phyloP scores from a whole-genome alignment of 2,797 vertebrate species.

The Sandelia bainsii region DNA sequence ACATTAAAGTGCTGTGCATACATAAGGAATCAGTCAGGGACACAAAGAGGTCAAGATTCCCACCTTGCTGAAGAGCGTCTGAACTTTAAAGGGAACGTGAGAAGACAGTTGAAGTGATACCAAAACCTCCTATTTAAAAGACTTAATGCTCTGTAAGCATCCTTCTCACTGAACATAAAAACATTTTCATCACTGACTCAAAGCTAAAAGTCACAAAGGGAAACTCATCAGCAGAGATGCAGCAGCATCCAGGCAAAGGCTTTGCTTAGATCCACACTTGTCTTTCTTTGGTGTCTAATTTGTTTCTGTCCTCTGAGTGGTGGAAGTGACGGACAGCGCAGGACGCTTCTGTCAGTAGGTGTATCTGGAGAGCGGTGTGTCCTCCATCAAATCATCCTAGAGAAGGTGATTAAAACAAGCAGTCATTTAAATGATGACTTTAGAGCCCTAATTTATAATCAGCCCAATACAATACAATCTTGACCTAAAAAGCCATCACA shows the following conservation, averaged over 20 bases:
- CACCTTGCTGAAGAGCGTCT: constrained; percentile 36
- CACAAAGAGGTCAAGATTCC: constrained; percentile 25
- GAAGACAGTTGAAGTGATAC: constrained; percentile 24
- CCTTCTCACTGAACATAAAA: constrained; percentile 3
- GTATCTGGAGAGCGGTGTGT: constrained; percentile 90
- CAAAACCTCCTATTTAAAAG: constrained; percentile 27
- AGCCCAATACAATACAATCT: neutral
- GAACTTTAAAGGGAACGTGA: constrained; percentile 69
- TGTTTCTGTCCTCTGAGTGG: constrained; percentile 29
- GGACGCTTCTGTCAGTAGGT: constrained; percentile 80
- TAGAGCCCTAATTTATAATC: neutral
- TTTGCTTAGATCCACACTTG: constrained; percentile 28
- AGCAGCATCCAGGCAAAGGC: constrained; percentile 33
- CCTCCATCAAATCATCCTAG: constrained; percentile 93
- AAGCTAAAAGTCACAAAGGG: constrained; percentile 20
- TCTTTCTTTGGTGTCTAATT: constrained; percentile 37
- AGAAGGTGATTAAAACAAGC: constrained; percentile 13
- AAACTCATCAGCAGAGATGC: constrained; percentile 27
- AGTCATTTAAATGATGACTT: neutral
- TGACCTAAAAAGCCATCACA: too few relatives aligned
- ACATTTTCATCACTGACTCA: constrained; percentile 13
- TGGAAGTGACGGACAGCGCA: neutral
- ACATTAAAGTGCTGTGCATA: constrained; percentile 68
- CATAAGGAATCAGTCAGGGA: constrained; percentile 28
- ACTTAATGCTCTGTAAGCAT: constrained; percentile 7